Evolutionary conservation across 2,888 invertebrate genomes (phyloP).

Genomic region (Molorchus minor): DNA sequence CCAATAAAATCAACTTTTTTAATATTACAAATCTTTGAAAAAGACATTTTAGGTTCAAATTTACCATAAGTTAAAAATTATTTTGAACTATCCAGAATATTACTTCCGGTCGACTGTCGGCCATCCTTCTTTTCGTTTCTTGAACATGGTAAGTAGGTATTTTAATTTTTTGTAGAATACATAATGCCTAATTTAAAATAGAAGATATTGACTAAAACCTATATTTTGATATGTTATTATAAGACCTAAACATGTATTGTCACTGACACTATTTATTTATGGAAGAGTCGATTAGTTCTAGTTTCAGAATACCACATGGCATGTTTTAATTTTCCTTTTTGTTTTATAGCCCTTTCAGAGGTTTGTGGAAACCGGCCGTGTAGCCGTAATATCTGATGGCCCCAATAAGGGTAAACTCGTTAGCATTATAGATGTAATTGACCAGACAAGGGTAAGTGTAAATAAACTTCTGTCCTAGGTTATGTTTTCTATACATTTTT

Average conservation of each 20-base stretch:
- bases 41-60: too few relatives aligned
- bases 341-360: conserved; percentile 81
- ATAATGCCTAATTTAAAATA: too few relatives aligned
- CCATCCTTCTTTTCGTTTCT: conserved; percentile 37
- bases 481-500: conserved; percentile 18
- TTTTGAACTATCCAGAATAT: conserved; percentile 2
- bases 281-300: not conserved
- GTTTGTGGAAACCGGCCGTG: conserved; percentile 97
- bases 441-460: conserved; percentile 85
- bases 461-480: conserved; percentile 1
- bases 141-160: conserved; percentile 41
- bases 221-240: too few relatives aligned
- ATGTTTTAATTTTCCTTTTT: conserved; percentile 43
- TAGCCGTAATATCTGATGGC: conserved; percentile 94
- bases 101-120: conserved; percentile 32
- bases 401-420: conserved; percentile 90
- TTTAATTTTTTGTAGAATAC: not conserved
- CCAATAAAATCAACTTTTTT: too few relatives aligned
- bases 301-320: conserved; percentile 19
- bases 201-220: too few relatives aligned
- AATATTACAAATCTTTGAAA: too few relatives aligned
- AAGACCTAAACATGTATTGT: not conserved
- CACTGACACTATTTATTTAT: not conserved
- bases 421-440: conserved; percentile 95
- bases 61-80: too few relatives aligned